Evolutionary conservation across 37 sponge, comb jelly and placozoan genomes (phyloP).

Genomic region (Axinella damicornis): DNA sequence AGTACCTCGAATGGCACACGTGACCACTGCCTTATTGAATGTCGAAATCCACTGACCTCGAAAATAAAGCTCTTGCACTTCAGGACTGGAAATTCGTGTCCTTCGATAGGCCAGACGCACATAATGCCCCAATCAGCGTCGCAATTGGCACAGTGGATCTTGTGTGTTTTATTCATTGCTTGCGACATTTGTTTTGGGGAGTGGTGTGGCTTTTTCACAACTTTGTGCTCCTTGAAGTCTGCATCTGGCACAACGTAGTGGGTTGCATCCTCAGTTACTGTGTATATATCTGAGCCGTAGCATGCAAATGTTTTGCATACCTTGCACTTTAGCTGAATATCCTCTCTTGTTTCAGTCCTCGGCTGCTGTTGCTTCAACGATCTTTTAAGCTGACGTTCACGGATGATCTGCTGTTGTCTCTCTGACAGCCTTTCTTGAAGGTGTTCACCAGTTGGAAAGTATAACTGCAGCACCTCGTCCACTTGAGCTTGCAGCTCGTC

Average conservation of each 20-base stretch:
- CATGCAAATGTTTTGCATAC: slow-evolving; percentile 26
- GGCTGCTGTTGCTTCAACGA: background rate
- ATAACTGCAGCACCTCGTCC: background rate
- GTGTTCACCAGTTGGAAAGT: slow-evolving; percentile 6
- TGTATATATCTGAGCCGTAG: background rate
- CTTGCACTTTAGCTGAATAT: slow-evolving; percentile 34
- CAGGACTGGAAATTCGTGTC: slow-evolving; percentile 31
- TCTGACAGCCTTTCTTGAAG: background rate
- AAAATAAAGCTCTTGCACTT: slow-evolving; percentile 66
- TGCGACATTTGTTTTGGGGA: background rate
- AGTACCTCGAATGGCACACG: slow-evolving; percentile 13
- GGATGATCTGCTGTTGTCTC: slow-evolving; percentile 4
- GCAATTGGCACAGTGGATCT: slow-evolving; percentile 49
- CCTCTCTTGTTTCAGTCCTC: background rate
- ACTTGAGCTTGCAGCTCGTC: slow-evolving; percentile 22
- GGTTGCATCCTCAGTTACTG: background rate
- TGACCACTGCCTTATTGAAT: slow-evolving; percentile 15
- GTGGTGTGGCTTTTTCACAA: background rate
- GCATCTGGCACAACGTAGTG: slow-evolving; percentile 8
- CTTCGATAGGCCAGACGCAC: slow-evolving; percentile 7
- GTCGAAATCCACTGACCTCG: background rate
- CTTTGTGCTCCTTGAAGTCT: slow-evolving; percentile 8
- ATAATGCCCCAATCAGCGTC: slow-evolving; percentile 56
- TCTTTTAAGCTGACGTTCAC: background rate
- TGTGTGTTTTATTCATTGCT: background rate